phyloP scores from a whole-genome alignment of 2,113 vertebrate genomes.

The Symphodus melops region DNA sequence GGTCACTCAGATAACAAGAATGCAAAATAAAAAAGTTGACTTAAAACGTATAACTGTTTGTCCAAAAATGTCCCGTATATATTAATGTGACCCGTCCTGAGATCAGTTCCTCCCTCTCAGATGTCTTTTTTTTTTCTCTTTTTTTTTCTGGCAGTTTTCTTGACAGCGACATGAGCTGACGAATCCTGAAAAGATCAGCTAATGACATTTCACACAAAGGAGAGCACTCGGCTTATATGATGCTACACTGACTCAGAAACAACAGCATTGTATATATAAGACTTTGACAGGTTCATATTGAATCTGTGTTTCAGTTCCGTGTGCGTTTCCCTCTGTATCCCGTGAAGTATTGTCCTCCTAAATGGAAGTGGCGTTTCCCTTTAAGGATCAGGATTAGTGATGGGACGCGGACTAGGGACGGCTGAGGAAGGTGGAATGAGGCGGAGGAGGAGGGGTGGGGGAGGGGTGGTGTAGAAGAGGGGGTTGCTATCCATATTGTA shows the following conservation, averaged over 20 bases:
- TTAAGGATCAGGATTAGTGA: conserved; percentile 82
- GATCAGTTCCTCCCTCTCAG: neutral
- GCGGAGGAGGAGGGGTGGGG: conserved; percentile 48
- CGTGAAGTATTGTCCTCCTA: conserved; percentile 15
- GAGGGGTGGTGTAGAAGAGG: conserved; percentile 44
- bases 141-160: neutral
- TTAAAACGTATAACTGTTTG: neutral
- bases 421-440: conserved; percentile 56
- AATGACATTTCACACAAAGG: neutral
- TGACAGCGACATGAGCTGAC: neutral
- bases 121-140: too few relatives aligned
- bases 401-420: conserved; percentile 16
- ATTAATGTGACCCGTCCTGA: neutral
- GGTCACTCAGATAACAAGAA: neutral
- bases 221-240: neutral
- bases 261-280: neutral
- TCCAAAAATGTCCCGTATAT: neutral
- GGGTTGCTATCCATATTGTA: conserved; percentile 56
- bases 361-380: conserved; percentile 59
- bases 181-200: neutral
- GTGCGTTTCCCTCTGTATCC: neutral
- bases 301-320: neutral
- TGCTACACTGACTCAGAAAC: neutral
- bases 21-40: neutral
- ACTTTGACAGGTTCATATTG: neutral